Percentiles rank a stretch among this genome's conserved stretches.
phyloP scores from a whole-genome alignment of 1,140 invertebrate genomes.

The Platorchestia sp. region DNA sequence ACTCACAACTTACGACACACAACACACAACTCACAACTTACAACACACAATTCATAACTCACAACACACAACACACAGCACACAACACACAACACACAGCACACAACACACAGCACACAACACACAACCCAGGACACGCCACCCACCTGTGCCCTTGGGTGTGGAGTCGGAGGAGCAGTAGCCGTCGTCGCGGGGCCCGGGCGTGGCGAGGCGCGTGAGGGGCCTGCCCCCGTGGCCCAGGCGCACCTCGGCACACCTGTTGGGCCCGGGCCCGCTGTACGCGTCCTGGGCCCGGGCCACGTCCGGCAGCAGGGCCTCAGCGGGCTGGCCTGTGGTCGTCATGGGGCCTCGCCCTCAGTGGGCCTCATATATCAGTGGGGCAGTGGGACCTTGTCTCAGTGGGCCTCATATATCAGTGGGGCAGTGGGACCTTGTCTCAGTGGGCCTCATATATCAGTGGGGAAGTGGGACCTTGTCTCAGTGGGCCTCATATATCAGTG shows the following conservation, averaged over 20 bases:
- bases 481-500: not conserved
- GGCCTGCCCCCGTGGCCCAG: constrained; percentile 61
- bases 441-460: not conserved
- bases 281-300: constrained; percentile 57
- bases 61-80: too few relatives aligned
- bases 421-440: not conserved
- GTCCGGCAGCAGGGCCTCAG: constrained; percentile 21
- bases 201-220: constrained; percentile 59
- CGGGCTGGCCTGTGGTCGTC: constrained; percentile 13
- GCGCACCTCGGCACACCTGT: constrained; percentile 61
- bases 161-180: constrained; percentile 65
- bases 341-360: constrained; percentile 17
- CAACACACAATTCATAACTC: too few relatives aligned
- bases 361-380: constrained; percentile 41
- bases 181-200: constrained; percentile 60
- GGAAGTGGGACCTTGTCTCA: not conserved
- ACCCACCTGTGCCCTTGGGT: constrained; percentile 63
- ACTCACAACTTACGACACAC: too few relatives aligned
- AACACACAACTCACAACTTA: too few relatives aligned
- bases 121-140: not conserved
- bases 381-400: not conserved
- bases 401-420: not conserved
- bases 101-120: too few relatives aligned
- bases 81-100: too few relatives aligned
- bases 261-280: constrained; percentile 22